Evolutionary conservation across 2,797 vertebrate species (phyloP).

Genomic region (Manis javanica): DNA sequence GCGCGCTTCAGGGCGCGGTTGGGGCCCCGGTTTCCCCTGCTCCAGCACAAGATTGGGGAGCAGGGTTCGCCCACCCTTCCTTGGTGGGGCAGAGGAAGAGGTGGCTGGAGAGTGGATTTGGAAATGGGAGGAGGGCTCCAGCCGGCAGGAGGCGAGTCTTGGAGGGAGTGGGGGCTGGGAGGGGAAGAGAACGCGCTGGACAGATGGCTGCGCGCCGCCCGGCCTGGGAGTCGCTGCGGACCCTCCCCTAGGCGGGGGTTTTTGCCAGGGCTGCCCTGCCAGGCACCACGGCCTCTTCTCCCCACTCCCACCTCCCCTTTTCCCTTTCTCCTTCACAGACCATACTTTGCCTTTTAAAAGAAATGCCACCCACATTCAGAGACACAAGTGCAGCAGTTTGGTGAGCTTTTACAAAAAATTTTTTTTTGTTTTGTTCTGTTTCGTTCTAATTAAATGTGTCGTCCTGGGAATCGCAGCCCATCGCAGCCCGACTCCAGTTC

Average conservation of each 20-base stretch:
- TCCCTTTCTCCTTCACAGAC: slow-evolving; percentile 81
- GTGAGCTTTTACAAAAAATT: slow-evolving; percentile 79
- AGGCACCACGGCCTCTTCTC: slow-evolving; percentile 39
- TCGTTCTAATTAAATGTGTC: slow-evolving; percentile 82
- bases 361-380: slow-evolving; percentile 83
- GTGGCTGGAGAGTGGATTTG: not conserved
- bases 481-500: slow-evolving; percentile 78
- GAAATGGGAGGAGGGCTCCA: slow-evolving; percentile 50
- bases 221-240: not conserved
- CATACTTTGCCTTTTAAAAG: slow-evolving; percentile 81
- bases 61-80: not conserved
- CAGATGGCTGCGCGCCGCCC: slow-evolving; percentile 51
- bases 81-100: not conserved
- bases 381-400: slow-evolving; percentile 83
- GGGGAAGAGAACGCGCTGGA: slow-evolving; percentile 18
- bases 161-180: slow-evolving; percentile 17
- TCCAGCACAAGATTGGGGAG: not conserved
- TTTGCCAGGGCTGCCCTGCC: not conserved
- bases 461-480: slow-evolving; percentile 81
- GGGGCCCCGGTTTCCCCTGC: not conserved
- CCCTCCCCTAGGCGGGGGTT: not conserved
- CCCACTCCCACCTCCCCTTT: slow-evolving; percentile 59
- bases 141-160: not conserved
- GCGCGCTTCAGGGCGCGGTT: not conserved
- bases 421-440: slow-evolving; percentile 66